These are phyloP conservation scores for Anhinga anhinga DNA, from an alignment of 2,113 vertebrate species.

Conservation along the genomic window DNA sequence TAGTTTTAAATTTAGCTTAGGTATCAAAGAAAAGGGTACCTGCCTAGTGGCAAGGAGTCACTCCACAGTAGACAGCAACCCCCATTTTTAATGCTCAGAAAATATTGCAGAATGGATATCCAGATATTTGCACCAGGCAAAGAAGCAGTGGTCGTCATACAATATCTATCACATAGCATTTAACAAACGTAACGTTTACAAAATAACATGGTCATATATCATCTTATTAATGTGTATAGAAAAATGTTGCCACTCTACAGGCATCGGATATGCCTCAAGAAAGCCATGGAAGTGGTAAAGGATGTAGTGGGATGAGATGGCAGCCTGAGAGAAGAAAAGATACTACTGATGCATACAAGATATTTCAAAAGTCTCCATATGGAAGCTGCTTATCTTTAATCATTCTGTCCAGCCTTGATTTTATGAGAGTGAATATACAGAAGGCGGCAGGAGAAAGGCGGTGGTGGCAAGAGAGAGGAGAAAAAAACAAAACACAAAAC, in stretches of 20 bases:
- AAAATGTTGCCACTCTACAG: not conserved
- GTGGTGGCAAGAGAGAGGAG: not conserved
- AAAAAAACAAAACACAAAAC: too few relatives aligned
- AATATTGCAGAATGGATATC: not conserved
- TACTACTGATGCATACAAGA: not conserved
- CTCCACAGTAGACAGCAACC: not conserved
- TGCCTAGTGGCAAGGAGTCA: not conserved
- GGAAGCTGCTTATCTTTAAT: not conserved
- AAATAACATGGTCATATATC: not conserved
- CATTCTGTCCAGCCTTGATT: not conserved
- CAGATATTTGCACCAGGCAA: not conserved
- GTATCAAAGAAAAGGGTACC: not conserved
- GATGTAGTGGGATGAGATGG: not conserved
- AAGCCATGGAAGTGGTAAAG: not conserved
- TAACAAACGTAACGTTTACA: not conserved
- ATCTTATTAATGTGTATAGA: not conserved
- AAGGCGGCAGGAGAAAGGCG: not conserved
- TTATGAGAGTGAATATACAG: not conserved
- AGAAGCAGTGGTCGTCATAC: not conserved
- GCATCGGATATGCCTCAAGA: not conserved
- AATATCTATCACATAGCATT: not conserved
- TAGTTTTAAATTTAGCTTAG: not conserved
- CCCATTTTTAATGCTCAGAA: not conserved
- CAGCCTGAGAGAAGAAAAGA: not conserved
- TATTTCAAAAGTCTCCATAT: not conserved